A percentile compares a stretch with the other conserved stretches of the same genome.
phyloP scores from a whole-genome alignment of 1,140 invertebrate species.

The Macrostomum lignano region DNA sequence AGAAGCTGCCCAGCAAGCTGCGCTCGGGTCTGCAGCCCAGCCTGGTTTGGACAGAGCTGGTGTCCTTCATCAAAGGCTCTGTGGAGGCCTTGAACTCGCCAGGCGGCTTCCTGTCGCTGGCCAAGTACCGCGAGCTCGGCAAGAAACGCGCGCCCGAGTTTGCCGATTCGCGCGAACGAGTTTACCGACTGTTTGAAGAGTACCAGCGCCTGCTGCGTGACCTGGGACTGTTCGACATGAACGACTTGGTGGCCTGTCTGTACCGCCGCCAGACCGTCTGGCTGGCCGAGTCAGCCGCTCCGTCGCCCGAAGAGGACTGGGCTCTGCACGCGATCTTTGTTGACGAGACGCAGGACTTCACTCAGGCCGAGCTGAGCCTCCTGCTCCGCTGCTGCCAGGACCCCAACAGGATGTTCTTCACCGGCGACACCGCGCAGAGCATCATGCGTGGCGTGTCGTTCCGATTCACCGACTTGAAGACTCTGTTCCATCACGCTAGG shows the following conservation, averaged over 20 bases:
- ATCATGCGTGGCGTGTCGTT: slow-evolving; percentile 22
- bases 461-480: slow-evolving; percentile 16
- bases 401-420: slow-evolving; percentile 21
- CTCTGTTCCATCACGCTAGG: slow-evolving; percentile 16
- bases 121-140: slow-evolving; percentile 13
- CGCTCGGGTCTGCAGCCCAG: slow-evolving; percentile 12
- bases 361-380: slow-evolving; percentile 17
- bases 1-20: slow-evolving; percentile 12
- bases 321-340: slow-evolving; percentile 17
- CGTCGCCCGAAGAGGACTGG: too few species aligned
- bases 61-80: slow-evolving; percentile 18
- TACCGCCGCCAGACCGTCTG: too few species aligned
- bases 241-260: slow-evolving; percentile 9
- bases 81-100: slow-evolving; percentile 11
- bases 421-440: slow-evolving; percentile 21
- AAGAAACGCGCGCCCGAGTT: slow-evolving; percentile 16
- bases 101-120: slow-evolving; percentile 10
- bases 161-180: slow-evolving; percentile 11
- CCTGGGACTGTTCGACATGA: slow-evolving; percentile 14
- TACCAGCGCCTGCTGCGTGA: slow-evolving; percentile 11
- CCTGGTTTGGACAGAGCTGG: slow-evolving; percentile 17
- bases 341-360: slow-evolving; percentile 22
- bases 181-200: slow-evolving; percentile 12
- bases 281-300: slow-evolving; percentile 2
- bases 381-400: slow-evolving; percentile 14